Conservation (phyloP, 2,888 invertebrate species). For the Pollenia griseotomentosa region DNA sequence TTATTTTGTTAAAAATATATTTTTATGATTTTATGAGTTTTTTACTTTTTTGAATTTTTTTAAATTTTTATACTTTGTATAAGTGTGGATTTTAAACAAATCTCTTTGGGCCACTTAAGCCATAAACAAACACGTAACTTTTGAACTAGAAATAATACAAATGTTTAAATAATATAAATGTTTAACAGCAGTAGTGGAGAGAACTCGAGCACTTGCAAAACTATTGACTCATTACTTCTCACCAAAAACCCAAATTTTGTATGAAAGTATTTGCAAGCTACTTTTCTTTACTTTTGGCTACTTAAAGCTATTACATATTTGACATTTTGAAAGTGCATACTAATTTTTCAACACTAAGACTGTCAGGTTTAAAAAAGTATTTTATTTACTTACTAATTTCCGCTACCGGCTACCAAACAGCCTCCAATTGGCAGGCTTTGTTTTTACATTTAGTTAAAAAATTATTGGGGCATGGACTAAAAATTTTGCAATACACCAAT, state of each 20-base stretch:
- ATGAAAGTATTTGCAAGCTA: neutral
- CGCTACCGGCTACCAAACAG: too few relatives aligned
- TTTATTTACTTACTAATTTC: too few relatives aligned
- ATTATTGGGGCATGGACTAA: too few relatives aligned
- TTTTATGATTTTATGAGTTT: constrained; percentile 72
- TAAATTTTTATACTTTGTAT: constrained; percentile 2
- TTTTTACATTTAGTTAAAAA: too few relatives aligned
- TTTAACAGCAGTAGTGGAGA: constrained; percentile 1
- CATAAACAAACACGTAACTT: constrained; percentile 72
- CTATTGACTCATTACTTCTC: neutral
- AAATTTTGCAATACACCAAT: too few relatives aligned
- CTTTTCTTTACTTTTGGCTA: too few relatives aligned
- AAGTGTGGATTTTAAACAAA: constrained; percentile 37
- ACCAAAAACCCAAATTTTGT: neutral
- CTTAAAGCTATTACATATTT: too few relatives aligned
- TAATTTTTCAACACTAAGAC: too few relatives aligned
- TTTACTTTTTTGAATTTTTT: constrained; percentile 26
- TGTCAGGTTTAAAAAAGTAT: too few relatives aligned
- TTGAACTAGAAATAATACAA: constrained; percentile 60
- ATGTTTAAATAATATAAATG: constrained; percentile 53
- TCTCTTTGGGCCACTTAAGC: constrained; percentile 73
- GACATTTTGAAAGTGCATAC: too few relatives aligned
- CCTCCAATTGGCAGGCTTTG: too few relatives aligned
- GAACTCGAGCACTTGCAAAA: constrained; percentile 13
- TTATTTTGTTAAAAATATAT: constrained; percentile 37